Percentiles rank a stretch among this genome's conserved stretches.
phyloP scores from a whole-genome alignment of 2,888 invertebrate species.

The Phragmatobia fuliginosa region DNA sequence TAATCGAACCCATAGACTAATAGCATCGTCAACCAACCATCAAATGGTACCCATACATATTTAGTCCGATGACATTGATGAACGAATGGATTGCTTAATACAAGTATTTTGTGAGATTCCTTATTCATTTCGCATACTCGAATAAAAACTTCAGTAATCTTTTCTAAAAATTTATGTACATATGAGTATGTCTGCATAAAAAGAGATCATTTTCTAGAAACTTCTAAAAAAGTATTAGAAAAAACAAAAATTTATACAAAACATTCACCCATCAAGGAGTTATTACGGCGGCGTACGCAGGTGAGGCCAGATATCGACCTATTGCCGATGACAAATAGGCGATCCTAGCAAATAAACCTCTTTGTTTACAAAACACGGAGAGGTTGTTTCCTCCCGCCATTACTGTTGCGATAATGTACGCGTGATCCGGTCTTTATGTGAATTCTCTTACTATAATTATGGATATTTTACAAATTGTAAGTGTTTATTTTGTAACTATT shows the following conservation, averaged over 20 bases:
- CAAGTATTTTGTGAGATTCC: too few species aligned
- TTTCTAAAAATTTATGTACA: too few species aligned
- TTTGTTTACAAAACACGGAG: conserved; percentile 56
- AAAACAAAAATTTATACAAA: not conserved
- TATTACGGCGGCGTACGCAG: conserved; percentile 5
- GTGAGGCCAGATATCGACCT: conserved; percentile 6
- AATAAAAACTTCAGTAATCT: too few species aligned
- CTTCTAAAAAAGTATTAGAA: not conserved
- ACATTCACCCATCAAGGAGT: not conserved
- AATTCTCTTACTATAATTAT: conserved; percentile 36
- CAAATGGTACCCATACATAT: too few species aligned
- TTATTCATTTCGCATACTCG: too few species aligned
- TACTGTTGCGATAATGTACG: conserved; percentile 43
- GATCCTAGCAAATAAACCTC: conserved; percentile 26
- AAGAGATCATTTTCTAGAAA: not conserved
- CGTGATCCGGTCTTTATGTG: conserved; percentile 34
- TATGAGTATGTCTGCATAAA: not conserved
- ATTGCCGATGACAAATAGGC: conserved; percentile 29
- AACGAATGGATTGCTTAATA: too few species aligned
- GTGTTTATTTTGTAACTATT: conserved; percentile 26
- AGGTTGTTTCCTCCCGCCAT: conserved; percentile 39
- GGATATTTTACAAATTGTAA: conserved; percentile 56
- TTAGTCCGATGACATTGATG: too few species aligned
- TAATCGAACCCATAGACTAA: too few species aligned
- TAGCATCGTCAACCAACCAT: too few species aligned